Base-by-base conservation (phyloP, 2,113 vertebrate species). In the Pelusios castaneus region DNA sequence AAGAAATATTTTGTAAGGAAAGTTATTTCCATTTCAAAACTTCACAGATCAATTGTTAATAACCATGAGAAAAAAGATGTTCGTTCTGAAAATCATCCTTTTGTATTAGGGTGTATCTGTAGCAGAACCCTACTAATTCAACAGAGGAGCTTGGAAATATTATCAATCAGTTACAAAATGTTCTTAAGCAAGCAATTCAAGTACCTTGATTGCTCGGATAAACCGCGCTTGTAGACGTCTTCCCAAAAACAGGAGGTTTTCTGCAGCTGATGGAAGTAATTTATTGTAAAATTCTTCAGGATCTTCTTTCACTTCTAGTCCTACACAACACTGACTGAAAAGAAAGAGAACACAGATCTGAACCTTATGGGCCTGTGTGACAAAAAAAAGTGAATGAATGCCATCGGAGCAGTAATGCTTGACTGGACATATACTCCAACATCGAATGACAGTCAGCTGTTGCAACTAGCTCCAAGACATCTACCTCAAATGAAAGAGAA, bases 251-350 rank as follows among this genome's bases (percentile, higher is more conserved):
- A 99, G 96, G 92, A 99, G 95, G 95, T 93, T 98, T 89, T 98
- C 97, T 80, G 95, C 11, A 80, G 97, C 98, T 34, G 97, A 97
- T 88, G 98, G 98, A 96, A 99, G 98, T 78, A 98, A 98, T 78
- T 98, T 97, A 54, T 91, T 96, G 96, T 97, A 97, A 97, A 99
- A 99, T 80, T 97, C 98, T 45, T 98, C 98, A 85, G 94, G 93
- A 92, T 98, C 97, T 94, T 97, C 98, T 97, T 98, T 97, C 91
- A 98, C 97, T 67, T 98, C 98, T 84, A 98, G 96, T 56, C 98
- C 98, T 70, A 99, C 98, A 97, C 98, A 99, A 95, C 98, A 98
- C 51, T 97, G 97, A 96, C 98, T 99, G 88, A 95, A 95, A 95
- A 10, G 76, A 75, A 24, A 92, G 60, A 84, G 63, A 10, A 70